Evolutionary conservation across 1,140 invertebrate genomes (phyloP), one percentile per base, ranked within the genome.

Genomic region (Agrypnia vestita): DNA sequence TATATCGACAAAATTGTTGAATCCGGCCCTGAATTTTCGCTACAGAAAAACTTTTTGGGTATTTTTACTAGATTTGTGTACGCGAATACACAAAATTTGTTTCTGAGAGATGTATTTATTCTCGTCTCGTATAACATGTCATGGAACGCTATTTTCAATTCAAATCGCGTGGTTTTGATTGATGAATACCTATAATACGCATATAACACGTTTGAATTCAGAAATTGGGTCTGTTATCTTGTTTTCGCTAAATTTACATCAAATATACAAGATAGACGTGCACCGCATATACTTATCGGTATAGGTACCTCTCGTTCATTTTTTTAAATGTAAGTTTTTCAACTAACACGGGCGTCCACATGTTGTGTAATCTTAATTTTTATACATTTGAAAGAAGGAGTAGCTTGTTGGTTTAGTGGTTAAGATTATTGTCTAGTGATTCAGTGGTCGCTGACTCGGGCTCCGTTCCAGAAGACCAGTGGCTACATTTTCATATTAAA

Each of bases 121-220:
- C 69, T n/a, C 21, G 69, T 25, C 69, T 51, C 69, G 69, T 73
- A 53, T 53, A 17, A 73, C 25, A 73, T 73, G 69, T 73, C 69
- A 73, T 10, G 69, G 47, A 73, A 73, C 15, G 64, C 64, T 44
- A 73, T 73, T 73, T 73, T 73, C 69, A 55, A 73, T 73, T 73
- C 69, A 73, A 73, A 73, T 53, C 69, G 69, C 69, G 51, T 17
- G 21, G 53, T 73, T 73, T 73, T 73, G 69, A 73, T 73, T 73
- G 69, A 73, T 73, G 69, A 73, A 73, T 73, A 73, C 47, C 53
- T 19, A 1, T 35, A 35, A 35, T 35, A 69, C 35, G n/a, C 15
- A 49, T 53, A 55, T 25, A 51, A 25, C 69, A 53, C 69, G 35
- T 51, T n/a, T 53, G 51, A 19, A 25, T 55, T 53, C 69, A 53